Percentiles rank a stretch among this genome's conserved stretches.
Evolutionary conservation across 2,113 vertebrate genomes (phyloP).

Genomic region (Siniperca chuatsi): DNA sequence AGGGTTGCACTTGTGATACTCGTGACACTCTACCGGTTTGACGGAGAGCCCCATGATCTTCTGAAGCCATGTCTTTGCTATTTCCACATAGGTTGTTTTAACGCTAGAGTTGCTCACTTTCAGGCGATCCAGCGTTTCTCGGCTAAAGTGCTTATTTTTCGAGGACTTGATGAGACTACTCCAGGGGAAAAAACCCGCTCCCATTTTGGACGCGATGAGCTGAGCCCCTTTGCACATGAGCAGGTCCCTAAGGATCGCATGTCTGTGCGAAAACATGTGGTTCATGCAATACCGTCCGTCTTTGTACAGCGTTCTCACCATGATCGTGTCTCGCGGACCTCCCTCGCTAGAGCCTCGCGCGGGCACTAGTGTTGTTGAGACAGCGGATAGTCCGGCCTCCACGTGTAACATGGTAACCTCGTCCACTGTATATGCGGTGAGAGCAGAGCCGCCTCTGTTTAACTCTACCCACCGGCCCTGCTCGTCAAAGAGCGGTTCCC

Average conservation of each 20-base stretch:
- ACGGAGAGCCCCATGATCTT: background rate
- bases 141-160: constrained; percentile 3
- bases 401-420: accelerated
- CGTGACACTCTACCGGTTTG: background rate
- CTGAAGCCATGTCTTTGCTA: background rate
- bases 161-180: constrained; percentile 10
- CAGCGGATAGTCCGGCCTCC: background rate
- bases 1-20: constrained; percentile 18
- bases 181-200: constrained; percentile 15
- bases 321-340: too few species aligned
- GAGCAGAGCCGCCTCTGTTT: accelerated
- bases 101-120: background rate
- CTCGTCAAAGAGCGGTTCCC: accelerated
- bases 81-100: background rate
- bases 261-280: background rate
- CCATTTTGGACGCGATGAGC: constrained; percentile 9
- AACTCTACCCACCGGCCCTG: background rate
- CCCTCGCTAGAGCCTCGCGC: too few species aligned
- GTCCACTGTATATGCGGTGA: background rate
- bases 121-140: background rate
- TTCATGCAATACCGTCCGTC: background rate
- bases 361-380: background rate
- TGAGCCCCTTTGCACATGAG: background rate
- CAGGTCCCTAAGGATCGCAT: constrained; percentile 5
- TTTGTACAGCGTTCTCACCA: background rate